Base-by-base conservation (phyloP, 1,140 invertebrate genomes). In the Trachymyrmex cornetzi region DNA sequence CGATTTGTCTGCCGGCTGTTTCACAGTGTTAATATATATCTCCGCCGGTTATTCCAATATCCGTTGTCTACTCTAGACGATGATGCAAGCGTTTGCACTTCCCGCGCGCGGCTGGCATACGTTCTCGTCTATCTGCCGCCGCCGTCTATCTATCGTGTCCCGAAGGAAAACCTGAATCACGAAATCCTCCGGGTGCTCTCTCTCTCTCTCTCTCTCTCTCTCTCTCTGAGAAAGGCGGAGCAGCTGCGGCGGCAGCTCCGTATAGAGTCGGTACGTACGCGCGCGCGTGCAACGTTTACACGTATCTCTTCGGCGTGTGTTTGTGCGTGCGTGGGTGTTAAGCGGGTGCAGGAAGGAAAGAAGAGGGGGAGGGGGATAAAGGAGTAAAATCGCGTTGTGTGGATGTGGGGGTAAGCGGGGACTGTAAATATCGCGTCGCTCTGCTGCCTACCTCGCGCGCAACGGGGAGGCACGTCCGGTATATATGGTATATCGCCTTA, bases 371-470 rank as follows among this genome's bases (percentile, higher is more conserved):
- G 2, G 3, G 27, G 55, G 44, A 77, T 81, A 86, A 86, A 64
- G 24, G 59, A 79, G 82, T 88, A 86, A 84, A 90, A 90, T 57
- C 66, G 86, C 81, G 81, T 71, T 86, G 77, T 86, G 24, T 69
- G 63, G 81, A 90, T 81, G 89, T 90, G 80, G 85, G 75, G 85
- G 75, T 82, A 90, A 90, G 89, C 86, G 81, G 53, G 77, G 77
- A 90, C 77, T 86, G 89, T 91, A 91, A 91, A 91, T 91, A 91
- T 89, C 86, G 87, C 88, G 57, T 90, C 86, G 81, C 85, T 81
- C 55, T 69, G 89, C 89, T 90, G 88, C 89, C 89, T 91, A 91
- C 87, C 82, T 91, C 87, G 89, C 89, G 86, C 89, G 69, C 88
- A 71, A 89, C 86, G 34, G 88, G 88, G 88, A 89, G 86, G 77